phyloP scores from a whole-genome alignment of 2,113 vertebrate genomes.

The Callospermophilus lateralis region DNA sequence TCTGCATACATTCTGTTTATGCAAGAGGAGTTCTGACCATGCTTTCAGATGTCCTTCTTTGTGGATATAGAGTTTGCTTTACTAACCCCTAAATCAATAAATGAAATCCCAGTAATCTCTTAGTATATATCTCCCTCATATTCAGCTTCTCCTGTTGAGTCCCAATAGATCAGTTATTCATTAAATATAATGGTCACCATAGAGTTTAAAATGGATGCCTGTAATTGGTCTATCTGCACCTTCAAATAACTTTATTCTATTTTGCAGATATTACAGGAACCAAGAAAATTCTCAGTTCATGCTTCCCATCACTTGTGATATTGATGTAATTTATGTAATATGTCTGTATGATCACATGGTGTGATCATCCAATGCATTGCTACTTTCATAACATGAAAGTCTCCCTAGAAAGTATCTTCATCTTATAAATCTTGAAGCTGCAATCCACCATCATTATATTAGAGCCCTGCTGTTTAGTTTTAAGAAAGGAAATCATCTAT shows the following conservation, averaged over 20 bases:
- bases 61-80: neutral
- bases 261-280: neutral
- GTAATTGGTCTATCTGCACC: neutral
- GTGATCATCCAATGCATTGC: too few relatives aligned
- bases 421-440: neutral
- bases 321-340: neutral
- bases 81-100: neutral
- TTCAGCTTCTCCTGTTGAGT: neutral
- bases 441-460: neutral
- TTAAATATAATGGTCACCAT: neutral
- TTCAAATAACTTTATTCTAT: neutral
- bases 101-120: neutral
- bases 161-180: neutral
- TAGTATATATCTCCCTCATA: neutral
- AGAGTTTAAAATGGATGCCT: neutral
- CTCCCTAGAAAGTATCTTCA: neutral
- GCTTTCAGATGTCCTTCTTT: neutral
- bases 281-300: neutral
- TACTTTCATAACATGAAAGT: neutral
- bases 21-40: neutral
- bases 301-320: neutral
- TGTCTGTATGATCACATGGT: neutral
- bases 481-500: neutral
- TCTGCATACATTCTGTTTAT: neutral
- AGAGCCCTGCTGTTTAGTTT: neutral